Conservation (phyloP, 2,797 vertebrate genomes). For the Epinephelus coioides region DNA sequence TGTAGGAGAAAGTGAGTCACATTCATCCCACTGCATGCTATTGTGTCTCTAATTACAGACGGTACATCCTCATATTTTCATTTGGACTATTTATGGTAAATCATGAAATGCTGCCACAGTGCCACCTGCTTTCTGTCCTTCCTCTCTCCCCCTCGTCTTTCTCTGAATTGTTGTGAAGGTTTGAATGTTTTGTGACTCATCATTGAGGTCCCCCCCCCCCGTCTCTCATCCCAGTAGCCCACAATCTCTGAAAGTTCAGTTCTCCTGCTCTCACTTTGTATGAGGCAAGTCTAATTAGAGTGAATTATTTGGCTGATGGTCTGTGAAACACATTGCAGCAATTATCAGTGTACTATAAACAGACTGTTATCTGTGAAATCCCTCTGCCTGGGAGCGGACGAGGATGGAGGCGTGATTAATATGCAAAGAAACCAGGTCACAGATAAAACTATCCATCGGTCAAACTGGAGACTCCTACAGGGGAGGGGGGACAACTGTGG, state of each 20-base stretch:
- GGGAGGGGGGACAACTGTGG: constrained; percentile 6
- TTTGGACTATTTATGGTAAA: constrained; percentile 50
- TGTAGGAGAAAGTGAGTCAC: constrained; percentile 34
- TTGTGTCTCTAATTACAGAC: constrained; percentile 54
- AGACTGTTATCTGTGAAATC: constrained; percentile 82
- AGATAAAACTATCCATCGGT: constrained; percentile 73
- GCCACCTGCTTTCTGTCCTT: constrained; percentile 40
- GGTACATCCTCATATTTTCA: constrained; percentile 49
- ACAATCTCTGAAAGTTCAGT: constrained; percentile 41
- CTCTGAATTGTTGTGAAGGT: constrained; percentile 24
- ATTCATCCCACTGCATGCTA: constrained; percentile 10
- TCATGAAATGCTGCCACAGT: constrained; percentile 38
- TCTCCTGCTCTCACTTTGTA: constrained; percentile 52
- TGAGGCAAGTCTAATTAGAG: constrained; percentile 73
- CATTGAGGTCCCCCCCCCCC: constrained; percentile 1
- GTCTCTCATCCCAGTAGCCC: constrained; percentile 29
- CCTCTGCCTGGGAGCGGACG: constrained; percentile 62
- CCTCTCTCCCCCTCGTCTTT: background rate
- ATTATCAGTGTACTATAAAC: constrained; percentile 72
- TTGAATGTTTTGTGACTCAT: constrained; percentile 56
- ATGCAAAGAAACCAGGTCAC: constrained; percentile 82
- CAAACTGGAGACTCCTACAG: constrained; percentile 56
- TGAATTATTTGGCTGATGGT: constrained; percentile 75
- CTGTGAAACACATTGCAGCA: constrained; percentile 75
- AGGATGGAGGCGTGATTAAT: constrained; percentile 76